Evolutionary conservation across 2,113 vertebrate species (phyloP).

Genomic region (Vidua chalybeata): DNA sequence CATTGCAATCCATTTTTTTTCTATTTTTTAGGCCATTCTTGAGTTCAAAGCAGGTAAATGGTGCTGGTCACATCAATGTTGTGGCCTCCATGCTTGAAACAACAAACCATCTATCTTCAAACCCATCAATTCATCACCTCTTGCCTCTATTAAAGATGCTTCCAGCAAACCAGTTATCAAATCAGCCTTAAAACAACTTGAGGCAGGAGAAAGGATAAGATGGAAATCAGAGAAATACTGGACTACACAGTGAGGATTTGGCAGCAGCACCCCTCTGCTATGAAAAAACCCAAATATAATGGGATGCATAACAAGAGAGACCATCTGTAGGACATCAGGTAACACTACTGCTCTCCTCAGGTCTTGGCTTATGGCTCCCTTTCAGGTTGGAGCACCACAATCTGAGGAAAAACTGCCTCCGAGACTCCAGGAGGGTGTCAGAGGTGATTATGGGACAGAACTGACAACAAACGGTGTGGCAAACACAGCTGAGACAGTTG

Average conservation of each 20-base stretch:
- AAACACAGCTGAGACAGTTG: constrained; percentile 17
- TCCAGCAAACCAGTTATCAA: background rate
- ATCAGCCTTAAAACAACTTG: accelerated
- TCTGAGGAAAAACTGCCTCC: background rate
- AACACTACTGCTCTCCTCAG: background rate
- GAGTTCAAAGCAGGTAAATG: background rate
- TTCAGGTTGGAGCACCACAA: background rate
- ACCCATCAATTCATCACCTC: background rate
- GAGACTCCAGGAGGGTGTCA: background rate
- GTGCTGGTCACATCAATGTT: background rate
- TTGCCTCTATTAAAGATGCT: background rate
- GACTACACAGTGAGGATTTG: background rate
- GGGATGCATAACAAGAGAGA: background rate
- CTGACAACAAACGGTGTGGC: background rate
- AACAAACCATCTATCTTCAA: background rate
- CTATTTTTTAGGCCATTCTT: background rate
- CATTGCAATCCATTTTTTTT: background rate
- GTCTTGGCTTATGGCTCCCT: background rate
- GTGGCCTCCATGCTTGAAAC: background rate
- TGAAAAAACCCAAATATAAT: background rate
- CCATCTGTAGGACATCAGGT: constrained; percentile 12
- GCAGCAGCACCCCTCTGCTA: background rate
- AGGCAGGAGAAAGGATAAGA: background rate
- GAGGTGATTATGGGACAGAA: constrained; percentile 32
- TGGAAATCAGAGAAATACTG: background rate